Evolutionary conservation across 2,797 vertebrate genomes (phyloP), one percentile per base, ranked within the genome.

Genomic region (Argyrosomus regius): DNA sequence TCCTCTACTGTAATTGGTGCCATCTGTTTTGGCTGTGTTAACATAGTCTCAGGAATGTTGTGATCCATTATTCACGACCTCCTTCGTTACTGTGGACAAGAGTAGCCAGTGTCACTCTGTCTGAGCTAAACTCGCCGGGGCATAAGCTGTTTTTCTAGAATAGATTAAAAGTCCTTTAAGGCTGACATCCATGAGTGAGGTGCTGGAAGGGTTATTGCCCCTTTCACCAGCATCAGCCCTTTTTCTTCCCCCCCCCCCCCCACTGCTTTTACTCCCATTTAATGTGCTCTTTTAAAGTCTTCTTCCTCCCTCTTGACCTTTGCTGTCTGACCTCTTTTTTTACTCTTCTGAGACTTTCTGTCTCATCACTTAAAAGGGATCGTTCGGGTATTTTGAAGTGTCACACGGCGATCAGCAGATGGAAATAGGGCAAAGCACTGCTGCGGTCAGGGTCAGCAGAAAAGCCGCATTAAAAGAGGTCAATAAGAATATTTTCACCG

Each of bases 21-120:
- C 91, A 93, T 92, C 92, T 95, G 92, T 89, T 89, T 88, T 83
- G 75, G 77, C 82, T 72, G 79, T 84, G 75, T 85, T 87, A 89
- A 81, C 81, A 64, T 39, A 63, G 86, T 89, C 66, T 58, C 48
- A 75, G 86, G 86, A 93, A 92, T 89, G 86, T 66, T 82, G 71
- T 24, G 56, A 92, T 92, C 80, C 79, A 87, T 90, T 89, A 89
- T 89, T 91, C 77, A 70, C 62, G 12, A 64, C 69, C 69, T 77
- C 61, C 64, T 85, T 68, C 9, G 17, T 87, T 87, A 70, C 61
- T 54, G 78, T 68, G 82, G 78, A 91, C 82, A 66, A 60, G 80
- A 87, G 78, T 66, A 72, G 76, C 62, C 73, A 72, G 14, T 84
- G 87, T 89, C 84, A 82, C 53, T 49, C 39, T 24, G 31, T 62